A percentile compares a stretch with the other conserved stretches of the same genome.
These are phyloP conservation scores for Trematocara nigrifrons DNA, from an alignment of 2,113 vertebrate species.

Conservation along the genomic window DNA sequence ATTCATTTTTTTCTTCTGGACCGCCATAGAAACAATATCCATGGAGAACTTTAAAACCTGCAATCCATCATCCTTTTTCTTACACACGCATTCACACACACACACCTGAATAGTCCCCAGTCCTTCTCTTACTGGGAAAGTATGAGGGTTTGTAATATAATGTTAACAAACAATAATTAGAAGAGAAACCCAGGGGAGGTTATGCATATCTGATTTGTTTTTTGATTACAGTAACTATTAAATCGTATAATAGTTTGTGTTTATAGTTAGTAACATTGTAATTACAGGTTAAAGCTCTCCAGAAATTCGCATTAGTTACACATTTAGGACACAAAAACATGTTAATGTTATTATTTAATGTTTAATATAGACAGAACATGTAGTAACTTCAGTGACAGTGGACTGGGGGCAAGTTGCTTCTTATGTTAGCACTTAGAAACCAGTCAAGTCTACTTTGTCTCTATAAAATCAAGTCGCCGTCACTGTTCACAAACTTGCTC, in stretches of 20 bases:
- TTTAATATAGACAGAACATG: background rate
- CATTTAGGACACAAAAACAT: background rate
- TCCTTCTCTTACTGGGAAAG: background rate
- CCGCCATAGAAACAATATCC: background rate
- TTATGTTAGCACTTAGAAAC: background rate
- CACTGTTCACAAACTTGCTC: conserved; percentile 12
- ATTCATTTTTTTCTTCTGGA: background rate
- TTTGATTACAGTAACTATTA: conserved; percentile 7
- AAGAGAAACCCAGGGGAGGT: background rate
- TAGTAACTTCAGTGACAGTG: background rate
- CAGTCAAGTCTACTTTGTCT: background rate
- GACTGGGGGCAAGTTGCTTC: background rate
- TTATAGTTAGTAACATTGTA: background rate
- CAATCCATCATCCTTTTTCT: conserved; percentile 10
- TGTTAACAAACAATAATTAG: conserved; percentile 18
- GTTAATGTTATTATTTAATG: background rate
- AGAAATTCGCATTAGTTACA: background rate
- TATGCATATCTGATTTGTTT: background rate
- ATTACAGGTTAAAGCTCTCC: background rate
- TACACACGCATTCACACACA: background rate
- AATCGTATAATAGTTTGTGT: background rate
- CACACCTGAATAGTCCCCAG: background rate
- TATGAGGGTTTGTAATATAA: background rate
- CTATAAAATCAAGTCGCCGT: background rate
- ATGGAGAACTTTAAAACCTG: background rate